Evolutionary conservation across 2,888 invertebrate species (phyloP).

Genomic region (Lissonota sp.): DNA sequence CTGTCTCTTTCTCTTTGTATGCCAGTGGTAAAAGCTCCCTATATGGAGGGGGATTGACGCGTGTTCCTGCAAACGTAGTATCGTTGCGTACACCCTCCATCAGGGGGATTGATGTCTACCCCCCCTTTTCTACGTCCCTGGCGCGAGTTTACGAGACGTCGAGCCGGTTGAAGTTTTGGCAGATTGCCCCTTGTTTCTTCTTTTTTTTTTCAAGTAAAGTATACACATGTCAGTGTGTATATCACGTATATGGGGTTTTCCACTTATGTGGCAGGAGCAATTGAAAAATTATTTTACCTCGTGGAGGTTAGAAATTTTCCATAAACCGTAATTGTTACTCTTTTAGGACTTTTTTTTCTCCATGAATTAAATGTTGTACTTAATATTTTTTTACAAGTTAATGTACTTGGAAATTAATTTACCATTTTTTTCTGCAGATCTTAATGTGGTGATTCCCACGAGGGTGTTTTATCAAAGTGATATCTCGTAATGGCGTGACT

Average conservation of each 20-base stretch:
- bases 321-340: too few species aligned
- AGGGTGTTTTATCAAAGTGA: too few species aligned
- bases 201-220: conserved; percentile 68
- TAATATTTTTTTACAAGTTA: too few species aligned
- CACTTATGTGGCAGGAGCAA: too few species aligned
- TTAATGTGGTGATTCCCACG: too few species aligned
- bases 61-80: not conserved
- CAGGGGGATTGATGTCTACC: conserved; percentile 14
- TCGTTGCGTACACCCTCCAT: conserved; percentile 34
- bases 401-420: too few species aligned
- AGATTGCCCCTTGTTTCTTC: conserved; percentile 75
- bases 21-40: not conserved
- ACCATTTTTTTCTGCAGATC: too few species aligned
- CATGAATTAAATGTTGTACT: too few species aligned
- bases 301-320: too few species aligned
- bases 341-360: too few species aligned
- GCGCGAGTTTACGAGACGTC: conserved; percentile 28
- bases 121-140: not conserved
- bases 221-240: conserved; percentile 6
- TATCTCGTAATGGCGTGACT: conserved; percentile 12
- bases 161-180: conserved; percentile 74
- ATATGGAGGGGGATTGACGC: not conserved
- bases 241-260: not conserved
- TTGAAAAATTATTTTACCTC: too few species aligned
- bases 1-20: conserved; percentile 21